phyloP scores from a whole-genome alignment of 2,113 vertebrate species.

The Scalopus aquaticus region DNA sequence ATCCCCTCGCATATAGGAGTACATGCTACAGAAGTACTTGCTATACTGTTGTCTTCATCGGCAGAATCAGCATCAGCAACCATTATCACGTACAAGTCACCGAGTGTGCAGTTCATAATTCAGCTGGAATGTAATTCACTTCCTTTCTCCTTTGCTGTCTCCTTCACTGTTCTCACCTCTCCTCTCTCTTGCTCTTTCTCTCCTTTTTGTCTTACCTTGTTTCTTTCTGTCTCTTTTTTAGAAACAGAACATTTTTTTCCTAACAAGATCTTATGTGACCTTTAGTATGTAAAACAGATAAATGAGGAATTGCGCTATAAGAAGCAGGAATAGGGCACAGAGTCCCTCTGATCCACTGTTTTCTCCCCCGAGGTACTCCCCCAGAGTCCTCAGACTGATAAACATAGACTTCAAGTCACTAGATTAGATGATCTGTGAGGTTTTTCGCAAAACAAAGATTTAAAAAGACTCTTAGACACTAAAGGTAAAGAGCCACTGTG shows the following conservation, averaged over 20 bases:
- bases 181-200: background rate
- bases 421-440: background rate
- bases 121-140: background rate
- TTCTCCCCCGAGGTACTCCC: background rate
- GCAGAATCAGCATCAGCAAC: background rate
- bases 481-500: background rate
- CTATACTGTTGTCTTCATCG: background rate
- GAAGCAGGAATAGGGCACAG: background rate
- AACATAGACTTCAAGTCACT: background rate
- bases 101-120: background rate
- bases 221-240: background rate
- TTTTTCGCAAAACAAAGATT: background rate
- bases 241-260: background rate
- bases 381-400: background rate
- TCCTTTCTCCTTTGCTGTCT: too few species aligned
- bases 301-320: background rate
- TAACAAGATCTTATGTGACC: background rate
- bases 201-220: background rate
- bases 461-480: background rate
- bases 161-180: background rate
- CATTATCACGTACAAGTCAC: accelerated
- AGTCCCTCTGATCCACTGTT: background rate
- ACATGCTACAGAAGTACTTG: background rate
- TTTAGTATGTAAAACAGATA: background rate
- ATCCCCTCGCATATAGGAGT: background rate